phyloP scores from a whole-genome alignment of 1,140 invertebrate species.

The Ostrea denselamellosa region DNA sequence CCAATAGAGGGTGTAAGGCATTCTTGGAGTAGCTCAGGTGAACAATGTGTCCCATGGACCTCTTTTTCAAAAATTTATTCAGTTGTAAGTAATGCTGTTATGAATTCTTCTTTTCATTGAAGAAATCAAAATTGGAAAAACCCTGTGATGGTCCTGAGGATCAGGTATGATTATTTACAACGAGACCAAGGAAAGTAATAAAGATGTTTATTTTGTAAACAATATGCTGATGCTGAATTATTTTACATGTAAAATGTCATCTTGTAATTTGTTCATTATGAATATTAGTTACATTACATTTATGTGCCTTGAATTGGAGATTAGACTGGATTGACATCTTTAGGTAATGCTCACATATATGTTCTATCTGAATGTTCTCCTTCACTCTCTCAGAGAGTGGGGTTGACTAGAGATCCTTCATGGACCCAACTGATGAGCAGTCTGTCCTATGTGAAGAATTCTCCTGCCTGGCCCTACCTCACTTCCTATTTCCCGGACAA shows the following conservation, averaged over 20 bases:
- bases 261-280: too few relatives aligned
- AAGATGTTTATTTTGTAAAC: neutral
- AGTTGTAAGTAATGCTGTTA: too few relatives aligned
- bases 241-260: neutral
- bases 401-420: slow-evolving; percentile 55
- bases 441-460: slow-evolving; percentile 75
- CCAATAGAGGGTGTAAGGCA: too few relatives aligned
- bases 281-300: too few relatives aligned
- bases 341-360: too few relatives aligned
- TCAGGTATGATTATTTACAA: slow-evolving; percentile 57
- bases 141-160: slow-evolving; percentile 69
- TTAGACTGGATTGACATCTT: too few relatives aligned
- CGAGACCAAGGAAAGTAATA: neutral
- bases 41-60: too few relatives aligned
- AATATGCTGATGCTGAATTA: neutral
- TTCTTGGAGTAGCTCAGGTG: too few relatives aligned
- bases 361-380: neutral
- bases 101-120: slow-evolving; percentile 49
- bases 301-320: too few relatives aligned
- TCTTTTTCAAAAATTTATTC: too few relatives aligned
- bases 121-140: slow-evolving; percentile 63
- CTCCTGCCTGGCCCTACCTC: slow-evolving; percentile 78
- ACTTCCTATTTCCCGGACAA: slow-evolving; percentile 78
- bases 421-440: slow-evolving; percentile 73
- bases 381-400: slow-evolving; percentile 64